Evolutionary conservation across 2,797 vertebrate species (phyloP), one percentile per base, ranked within the genome.

Genomic region (Synanceia verrucosa): DNA sequence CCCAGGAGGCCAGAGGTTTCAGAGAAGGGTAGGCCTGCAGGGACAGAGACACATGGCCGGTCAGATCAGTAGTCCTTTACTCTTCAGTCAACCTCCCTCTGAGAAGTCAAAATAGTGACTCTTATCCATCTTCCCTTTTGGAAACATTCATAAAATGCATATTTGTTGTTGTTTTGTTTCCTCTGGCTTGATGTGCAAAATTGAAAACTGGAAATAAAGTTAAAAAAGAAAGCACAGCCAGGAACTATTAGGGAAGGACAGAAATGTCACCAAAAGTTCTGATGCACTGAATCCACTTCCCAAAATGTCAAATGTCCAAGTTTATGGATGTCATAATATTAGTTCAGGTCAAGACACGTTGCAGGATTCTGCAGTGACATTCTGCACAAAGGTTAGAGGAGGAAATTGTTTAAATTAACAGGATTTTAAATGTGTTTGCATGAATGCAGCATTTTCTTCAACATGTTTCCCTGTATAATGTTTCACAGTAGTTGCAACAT

Each of bases 1-100:
- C 95, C 96, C 96, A 97, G 3, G 96, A 97, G 23, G 95, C 94
- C 85, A 97, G 86, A 0, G 97, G 97, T 81, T 98, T 98, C 76
- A 99, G 92, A 0, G 96, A 97, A 0, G 95, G 96, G 84, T 96
- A 97, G 19, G 96, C 96, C 95, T 97, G 74, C 0, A 43, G 33
- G 24, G 16, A 47, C 9, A 56, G 28, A 39, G 9, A 64, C 31
- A 24, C 43, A 50, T 9, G 5, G 19, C 4, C 23, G 48, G 31
- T 59, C 24, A 33, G 23, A 43, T n/a, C n/a, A n/a, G n/a, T n/a
- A n/a, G n/a, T n/a, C n/a, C n/a, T n/a, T n/a, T n/a, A n/a, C n/a
- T n/a, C n/a, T n/a, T n/a, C n/a, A n/a, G n/a, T n/a, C n/a, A n/a
- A n/a, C n/a, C n/a, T n/a, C n/a, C n/a, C n/a, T n/a, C n/a, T n/a